Conservation (phyloP, 2,113 vertebrate genomes). For the Grallaria varia region DNA sequence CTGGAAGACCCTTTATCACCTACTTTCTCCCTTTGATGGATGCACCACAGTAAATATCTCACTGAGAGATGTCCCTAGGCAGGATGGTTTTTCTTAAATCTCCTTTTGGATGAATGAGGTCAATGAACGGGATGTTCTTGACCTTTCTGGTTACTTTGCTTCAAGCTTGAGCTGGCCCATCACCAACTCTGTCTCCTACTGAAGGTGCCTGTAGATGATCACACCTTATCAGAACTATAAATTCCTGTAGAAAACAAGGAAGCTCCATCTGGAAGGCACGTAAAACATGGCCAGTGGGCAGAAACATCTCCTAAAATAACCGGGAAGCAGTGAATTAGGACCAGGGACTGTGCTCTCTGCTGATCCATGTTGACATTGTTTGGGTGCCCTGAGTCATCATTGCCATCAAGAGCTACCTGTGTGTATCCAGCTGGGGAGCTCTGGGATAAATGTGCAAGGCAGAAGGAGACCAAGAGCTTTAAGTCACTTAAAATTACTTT, state of each 20-base stretch:
- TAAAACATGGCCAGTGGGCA: background rate
- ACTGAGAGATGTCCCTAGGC: background rate
- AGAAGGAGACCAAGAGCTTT: background rate
- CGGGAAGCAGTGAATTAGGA: background rate
- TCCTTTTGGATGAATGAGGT: background rate
- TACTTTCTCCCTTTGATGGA: background rate
- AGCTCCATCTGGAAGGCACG: background rate
- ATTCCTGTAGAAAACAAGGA: background rate
- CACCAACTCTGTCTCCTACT: background rate
- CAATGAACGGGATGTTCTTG: background rate
- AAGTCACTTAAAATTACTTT: background rate
- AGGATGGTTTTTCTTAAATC: background rate
- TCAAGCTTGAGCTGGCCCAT: background rate
- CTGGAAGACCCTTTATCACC: background rate
- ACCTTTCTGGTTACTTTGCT: background rate
- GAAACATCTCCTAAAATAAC: background rate
- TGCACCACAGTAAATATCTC: background rate
- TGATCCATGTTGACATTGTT: accelerated
- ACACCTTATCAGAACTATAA: background rate
- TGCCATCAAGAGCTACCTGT: background rate
- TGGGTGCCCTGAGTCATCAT: background rate
- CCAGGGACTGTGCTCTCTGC: background rate
- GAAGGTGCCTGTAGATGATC: background rate
- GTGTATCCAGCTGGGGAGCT: background rate
- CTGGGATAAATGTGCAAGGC: background rate